Evolutionary conservation across 2,888 invertebrate genomes (phyloP).

Genomic region (Aphelenchoides bicaudatus): DNA sequence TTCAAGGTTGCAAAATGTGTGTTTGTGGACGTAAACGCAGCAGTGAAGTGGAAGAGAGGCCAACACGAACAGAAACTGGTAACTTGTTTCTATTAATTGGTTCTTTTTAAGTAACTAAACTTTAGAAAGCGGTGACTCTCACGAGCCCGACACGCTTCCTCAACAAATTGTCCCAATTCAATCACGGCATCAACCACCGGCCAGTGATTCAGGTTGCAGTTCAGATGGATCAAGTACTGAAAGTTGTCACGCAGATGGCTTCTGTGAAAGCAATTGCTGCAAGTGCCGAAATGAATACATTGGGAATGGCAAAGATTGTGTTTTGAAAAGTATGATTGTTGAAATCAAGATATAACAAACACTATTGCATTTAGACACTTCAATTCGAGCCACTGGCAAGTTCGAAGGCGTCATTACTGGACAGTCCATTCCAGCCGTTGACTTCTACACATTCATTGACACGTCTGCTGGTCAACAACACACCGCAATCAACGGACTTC

Average conservation of each 20-base stretch:
- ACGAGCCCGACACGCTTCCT: too few species aligned
- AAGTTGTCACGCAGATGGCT: conserved; percentile 77
- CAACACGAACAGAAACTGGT: too few species aligned
- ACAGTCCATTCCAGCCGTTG: conserved; percentile 70
- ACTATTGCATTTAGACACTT: conserved; percentile 61
- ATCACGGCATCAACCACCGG: neutral
- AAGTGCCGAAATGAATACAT: conserved; percentile 75
- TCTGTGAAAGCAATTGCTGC: conserved; percentile 82
- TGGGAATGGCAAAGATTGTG: conserved; percentile 86
- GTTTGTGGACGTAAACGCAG: conserved; percentile 46
- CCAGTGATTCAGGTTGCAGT: neutral
- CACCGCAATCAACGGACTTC: conserved; percentile 76
- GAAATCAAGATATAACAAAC: conserved; percentile 1
- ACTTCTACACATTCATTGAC: conserved; percentile 67
- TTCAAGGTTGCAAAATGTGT: conserved; percentile 49
- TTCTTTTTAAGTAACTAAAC: too few species aligned
- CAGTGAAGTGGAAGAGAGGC: neutral
- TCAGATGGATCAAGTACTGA: too few species aligned
- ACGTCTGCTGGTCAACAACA: conserved; percentile 39
- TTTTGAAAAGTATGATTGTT: conserved; percentile 69
- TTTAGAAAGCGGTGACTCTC: too few species aligned
- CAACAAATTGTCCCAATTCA: too few species aligned
- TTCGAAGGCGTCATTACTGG: conserved; percentile 81
- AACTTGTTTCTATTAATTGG: too few species aligned
- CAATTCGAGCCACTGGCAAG: conserved; percentile 82